A percentile compares a stretch with the other conserved stretches of the same genome.
Conservation (phyloP, 2,797 vertebrate genomes). For the Dendrocincla fuliginosa region DNA sequence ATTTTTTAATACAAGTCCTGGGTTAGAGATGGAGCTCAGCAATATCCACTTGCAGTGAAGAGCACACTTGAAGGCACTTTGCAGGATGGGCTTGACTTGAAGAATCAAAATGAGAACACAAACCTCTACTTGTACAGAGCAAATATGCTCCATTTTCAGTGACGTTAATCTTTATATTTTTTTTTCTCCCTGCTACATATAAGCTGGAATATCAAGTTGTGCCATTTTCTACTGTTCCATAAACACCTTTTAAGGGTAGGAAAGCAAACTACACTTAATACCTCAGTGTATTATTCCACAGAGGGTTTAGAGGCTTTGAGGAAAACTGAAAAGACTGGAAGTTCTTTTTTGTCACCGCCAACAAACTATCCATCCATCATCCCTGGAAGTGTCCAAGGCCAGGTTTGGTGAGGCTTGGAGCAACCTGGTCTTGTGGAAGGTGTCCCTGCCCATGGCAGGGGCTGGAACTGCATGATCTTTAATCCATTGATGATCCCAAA, state of each 20-base stretch:
- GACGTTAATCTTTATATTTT: not conserved
- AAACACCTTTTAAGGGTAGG: not conserved
- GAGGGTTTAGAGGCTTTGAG: not conserved
- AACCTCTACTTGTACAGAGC: not conserved
- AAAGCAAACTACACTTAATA: not conserved
- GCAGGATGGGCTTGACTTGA: not conserved
- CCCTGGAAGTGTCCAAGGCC: not conserved
- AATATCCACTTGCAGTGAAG: not conserved
- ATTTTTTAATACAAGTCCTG: conserved; percentile 10
- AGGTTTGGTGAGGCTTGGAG: not conserved
- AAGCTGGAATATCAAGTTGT: not conserved
- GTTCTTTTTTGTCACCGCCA: not conserved
- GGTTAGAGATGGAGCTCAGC: not conserved
- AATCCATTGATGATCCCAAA: no score
- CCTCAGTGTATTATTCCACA: not conserved
- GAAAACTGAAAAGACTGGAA: not conserved
- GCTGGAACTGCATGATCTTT: not conserved
- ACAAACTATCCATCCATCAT: not conserved
- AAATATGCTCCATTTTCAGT: not conserved
- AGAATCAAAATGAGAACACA: not conserved
- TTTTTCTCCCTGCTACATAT: not conserved
- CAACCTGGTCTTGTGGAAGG: not conserved
- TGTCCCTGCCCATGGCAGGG: not conserved
- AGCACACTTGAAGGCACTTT: not conserved
- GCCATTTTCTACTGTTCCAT: not conserved